Evolutionary conservation across 92 coral and sea anemone genomes (phyloP).

Genomic region (Actinernus sp.): DNA sequence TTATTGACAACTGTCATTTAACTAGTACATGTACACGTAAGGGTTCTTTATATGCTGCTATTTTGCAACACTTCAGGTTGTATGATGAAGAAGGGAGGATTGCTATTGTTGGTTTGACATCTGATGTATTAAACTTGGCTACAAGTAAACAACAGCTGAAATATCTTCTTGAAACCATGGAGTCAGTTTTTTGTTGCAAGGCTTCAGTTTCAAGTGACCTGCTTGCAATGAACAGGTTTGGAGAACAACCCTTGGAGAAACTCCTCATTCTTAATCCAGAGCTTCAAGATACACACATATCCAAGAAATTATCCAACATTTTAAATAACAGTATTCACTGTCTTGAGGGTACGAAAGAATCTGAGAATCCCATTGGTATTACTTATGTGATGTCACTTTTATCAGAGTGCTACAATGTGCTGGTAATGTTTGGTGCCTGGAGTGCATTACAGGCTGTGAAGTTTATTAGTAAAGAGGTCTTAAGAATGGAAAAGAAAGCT

Average conservation of each 20-base stretch:
- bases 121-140: constrained; percentile 29
- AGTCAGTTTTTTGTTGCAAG: constrained; percentile 46
- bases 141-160: constrained; percentile 35
- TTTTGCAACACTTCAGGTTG: constrained; percentile 1
- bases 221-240: constrained; percentile 81
- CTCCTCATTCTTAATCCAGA: constrained; percentile 14
- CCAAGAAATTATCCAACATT: constrained; percentile 10
- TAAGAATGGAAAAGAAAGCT: constrained; percentile 60
- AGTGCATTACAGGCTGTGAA: constrained; percentile 23
- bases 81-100: neutral
- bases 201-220: constrained; percentile 76
- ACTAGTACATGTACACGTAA: too few species aligned
- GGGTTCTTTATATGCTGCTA: too few species aligned
- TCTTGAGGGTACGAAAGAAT: constrained; percentile 22
- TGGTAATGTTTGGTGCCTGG: constrained; percentile 63
- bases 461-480: constrained; percentile 39
- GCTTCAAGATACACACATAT: constrained; percentile 9
- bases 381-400: constrained; percentile 29
- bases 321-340: constrained; percentile 29
- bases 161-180: constrained; percentile 33
- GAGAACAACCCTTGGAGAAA: constrained; percentile 65
- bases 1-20: constrained; percentile 51
- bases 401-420: constrained; percentile 45
- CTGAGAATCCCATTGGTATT: constrained; percentile 11
- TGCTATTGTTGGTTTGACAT: constrained; percentile 64